Percentiles rank a stretch among this genome's conserved stretches.
phyloP scores from a whole-genome alignment of 2,113 vertebrate species.

The Pantherophis guttatus region DNA sequence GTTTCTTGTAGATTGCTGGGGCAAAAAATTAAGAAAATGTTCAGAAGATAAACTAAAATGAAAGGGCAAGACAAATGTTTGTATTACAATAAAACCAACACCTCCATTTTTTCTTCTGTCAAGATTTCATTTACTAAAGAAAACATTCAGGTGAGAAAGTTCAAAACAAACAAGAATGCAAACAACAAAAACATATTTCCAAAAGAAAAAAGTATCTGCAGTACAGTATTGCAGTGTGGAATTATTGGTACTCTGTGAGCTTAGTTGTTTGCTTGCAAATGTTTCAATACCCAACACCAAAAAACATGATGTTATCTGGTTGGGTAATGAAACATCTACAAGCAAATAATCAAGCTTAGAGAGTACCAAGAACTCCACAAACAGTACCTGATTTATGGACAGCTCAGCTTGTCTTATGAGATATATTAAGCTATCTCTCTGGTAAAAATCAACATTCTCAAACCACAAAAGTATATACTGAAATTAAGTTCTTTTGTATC shows the following conservation, averaged over 20 bases:
- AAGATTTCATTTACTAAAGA: neutral
- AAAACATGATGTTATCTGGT: neutral
- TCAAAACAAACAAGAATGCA: neutral
- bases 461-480: neutral
- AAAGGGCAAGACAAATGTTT: neutral
- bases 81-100: neutral
- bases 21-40: conserved; percentile 38
- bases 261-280: neutral
- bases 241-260: neutral
- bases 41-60: neutral
- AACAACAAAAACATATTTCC: neutral
- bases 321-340: neutral
- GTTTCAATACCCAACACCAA: neutral
- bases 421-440: neutral
- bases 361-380: neutral
- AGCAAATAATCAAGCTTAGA: neutral
- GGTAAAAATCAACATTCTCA: neutral
- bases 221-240: neutral
- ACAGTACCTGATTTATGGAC: neutral
- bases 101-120: neutral
- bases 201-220: neutral
- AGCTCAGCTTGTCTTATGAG: neutral
- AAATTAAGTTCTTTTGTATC: neutral
- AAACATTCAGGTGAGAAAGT: neutral
- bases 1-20: conserved; percentile 81